A percentile compares a stretch with the other conserved stretches of the same genome.
Evolutionary conservation across 2,113 vertebrate species (phyloP).

Genomic region (Oreochromis spilurus): DNA sequence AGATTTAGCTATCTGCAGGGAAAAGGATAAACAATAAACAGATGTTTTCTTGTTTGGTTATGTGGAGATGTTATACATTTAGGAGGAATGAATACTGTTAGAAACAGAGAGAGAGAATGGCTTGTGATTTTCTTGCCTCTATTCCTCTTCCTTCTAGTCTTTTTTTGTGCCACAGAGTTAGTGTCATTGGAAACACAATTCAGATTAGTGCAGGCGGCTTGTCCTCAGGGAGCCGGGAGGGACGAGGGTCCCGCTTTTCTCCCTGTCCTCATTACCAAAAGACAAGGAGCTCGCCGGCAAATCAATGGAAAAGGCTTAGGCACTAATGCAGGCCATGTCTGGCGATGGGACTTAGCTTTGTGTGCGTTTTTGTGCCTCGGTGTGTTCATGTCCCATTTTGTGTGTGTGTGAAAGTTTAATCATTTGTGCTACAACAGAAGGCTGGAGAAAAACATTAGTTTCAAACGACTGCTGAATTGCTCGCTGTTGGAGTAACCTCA

Average conservation of each 20-base stretch:
- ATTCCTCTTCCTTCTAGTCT: constrained; percentile 22
- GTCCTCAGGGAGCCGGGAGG: constrained; percentile 57
- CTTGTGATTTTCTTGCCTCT: constrained; percentile 29
- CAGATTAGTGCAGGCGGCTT: constrained; percentile 68
- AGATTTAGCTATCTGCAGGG: constrained; percentile 45
- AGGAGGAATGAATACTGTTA: constrained; percentile 20
- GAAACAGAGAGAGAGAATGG: neutral
- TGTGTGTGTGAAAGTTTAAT: constrained; percentile 24
- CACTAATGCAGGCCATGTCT: constrained; percentile 55
- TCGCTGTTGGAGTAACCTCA: constrained; percentile 20
- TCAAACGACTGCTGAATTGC: constrained; percentile 13
- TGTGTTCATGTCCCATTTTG: neutral
- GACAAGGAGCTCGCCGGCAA: constrained; percentile 70
- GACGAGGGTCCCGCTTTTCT: constrained; percentile 64
- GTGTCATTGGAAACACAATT: constrained; percentile 61
- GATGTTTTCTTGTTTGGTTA: constrained; percentile 30
- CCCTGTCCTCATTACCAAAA: constrained; percentile 74
- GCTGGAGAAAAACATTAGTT: constrained; percentile 40
- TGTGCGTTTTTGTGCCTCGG: neutral
- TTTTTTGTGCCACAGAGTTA: constrained; percentile 47
- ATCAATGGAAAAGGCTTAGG: constrained; percentile 72
- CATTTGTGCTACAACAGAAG: constrained; percentile 34
- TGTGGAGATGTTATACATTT: constrained; percentile 44
- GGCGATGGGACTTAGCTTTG: constrained; percentile 43
- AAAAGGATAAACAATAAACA: neutral